Evolutionary conservation across 2,797 vertebrate species (phyloP), one percentile per base, ranked within the genome.

Genomic region (Otus scops): DNA sequence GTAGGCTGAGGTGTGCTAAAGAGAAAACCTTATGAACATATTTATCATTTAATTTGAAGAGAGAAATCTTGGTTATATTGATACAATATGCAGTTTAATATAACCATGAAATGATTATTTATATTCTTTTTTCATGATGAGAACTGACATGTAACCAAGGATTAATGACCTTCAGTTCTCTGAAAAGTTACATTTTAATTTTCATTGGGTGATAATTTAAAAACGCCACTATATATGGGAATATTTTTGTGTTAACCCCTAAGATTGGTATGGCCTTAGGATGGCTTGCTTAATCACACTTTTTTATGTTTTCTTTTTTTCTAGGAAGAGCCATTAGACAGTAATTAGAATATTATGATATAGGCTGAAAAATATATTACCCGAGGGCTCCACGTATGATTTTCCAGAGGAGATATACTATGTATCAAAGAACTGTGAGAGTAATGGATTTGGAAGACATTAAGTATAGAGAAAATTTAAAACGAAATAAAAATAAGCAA

Each of bases 31-130:
- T 94, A 60, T 54, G 54, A 92, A 12, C 54, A 15, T 61, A 94
- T 94, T 95, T 85, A 57, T 92, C 34, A 89, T 82, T 88, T 59
- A 18, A 93, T 96, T 89, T 97, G 48, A 87, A 95, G 91, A 85
- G 54, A 65, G 20, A 41, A 90, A 56, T 76, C 77, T 65, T 90
- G 74, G 21, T 87, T 87, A 45, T 90, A 88, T 53, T 70, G 76
- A 89, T 77, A 70, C 34, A 89, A 73, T 43, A 61, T 61, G 27
- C 57, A 94, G 70, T 69, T 51, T 84, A 91, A 76, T 87, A 70
- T 54, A 85, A 75, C 10, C 6, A 8, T 43, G 28, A 59, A 89
- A 88, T 56, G 24, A 89, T 89, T 88, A 68, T 91, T 96, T 91
- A 36, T 77, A n/a, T 79, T 74, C 14, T 67, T 85, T 92, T 83